These are phyloP conservation scores for Anthoptus insignis DNA, from an alignment of 2,888 invertebrate species.

Conservation along the genomic window DNA sequence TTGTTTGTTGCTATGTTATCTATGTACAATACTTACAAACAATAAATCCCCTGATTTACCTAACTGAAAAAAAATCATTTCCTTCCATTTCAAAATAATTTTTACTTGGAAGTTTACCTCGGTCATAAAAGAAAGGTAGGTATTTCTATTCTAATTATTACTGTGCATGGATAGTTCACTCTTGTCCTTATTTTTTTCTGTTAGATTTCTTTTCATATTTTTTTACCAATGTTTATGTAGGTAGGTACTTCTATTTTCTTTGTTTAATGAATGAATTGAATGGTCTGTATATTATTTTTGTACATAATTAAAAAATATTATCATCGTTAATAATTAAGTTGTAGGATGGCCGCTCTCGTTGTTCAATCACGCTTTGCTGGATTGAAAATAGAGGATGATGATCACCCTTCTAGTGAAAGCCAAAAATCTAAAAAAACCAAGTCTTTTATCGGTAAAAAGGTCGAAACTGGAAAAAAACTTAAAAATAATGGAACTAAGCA, in stretches of 20 bases:
- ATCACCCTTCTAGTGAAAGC: slow-evolving; percentile 67
- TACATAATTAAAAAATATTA: too few species aligned
- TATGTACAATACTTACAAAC: neutral
- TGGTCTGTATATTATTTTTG: neutral
- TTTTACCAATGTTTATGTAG: neutral
- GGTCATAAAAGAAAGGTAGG: neutral
- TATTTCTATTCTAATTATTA: neutral
- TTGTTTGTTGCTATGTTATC: slow-evolving; percentile 4
- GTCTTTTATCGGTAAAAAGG: slow-evolving; percentile 63
- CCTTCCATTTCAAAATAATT: neutral
- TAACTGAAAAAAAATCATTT: neutral
- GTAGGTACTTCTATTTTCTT: neutral
- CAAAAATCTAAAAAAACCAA: slow-evolving; percentile 78
- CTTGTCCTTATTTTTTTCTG: neutral
- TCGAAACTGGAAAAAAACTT: slow-evolving; percentile 69
- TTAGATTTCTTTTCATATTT: neutral
- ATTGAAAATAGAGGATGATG: slow-evolving; percentile 92
- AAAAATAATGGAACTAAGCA: slow-evolving; percentile 60
- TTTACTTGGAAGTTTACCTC: neutral
- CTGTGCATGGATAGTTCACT: neutral
- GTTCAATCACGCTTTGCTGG: slow-evolving; percentile 92
- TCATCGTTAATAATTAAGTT: neutral
- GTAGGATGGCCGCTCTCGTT: slow-evolving; percentile 88
- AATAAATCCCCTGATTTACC: neutral
- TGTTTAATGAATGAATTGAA: neutral